Conservation (phyloP, 2,888 invertebrate species). For the Lypha dubia region DNA sequence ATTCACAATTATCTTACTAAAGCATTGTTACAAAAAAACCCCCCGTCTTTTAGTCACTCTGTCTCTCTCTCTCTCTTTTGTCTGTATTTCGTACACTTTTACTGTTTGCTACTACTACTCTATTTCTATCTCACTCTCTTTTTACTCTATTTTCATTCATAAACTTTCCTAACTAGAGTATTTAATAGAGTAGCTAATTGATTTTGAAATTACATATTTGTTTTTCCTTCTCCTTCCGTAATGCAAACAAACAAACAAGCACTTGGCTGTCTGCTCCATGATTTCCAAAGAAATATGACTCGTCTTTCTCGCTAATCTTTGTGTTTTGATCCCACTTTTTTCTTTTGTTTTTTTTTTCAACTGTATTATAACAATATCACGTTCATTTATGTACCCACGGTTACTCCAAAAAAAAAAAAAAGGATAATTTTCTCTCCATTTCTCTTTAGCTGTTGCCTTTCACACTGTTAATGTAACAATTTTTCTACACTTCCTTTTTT, state of each 20-base stretch:
- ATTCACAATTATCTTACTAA: constrained; percentile 45
- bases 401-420: no score
- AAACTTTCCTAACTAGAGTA: not conserved
- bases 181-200: constrained; percentile 11
- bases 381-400: constrained; percentile 33
- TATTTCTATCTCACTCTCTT: not conserved
- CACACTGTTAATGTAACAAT: not conserved
- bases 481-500: constrained; percentile 33
- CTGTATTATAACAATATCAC: constrained; percentile 20
- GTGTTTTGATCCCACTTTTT: not conserved
- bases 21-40: constrained; percentile 20
- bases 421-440: constrained; percentile 2
- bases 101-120: not conserved
- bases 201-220: constrained; percentile 6
- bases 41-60: no score
- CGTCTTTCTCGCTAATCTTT: constrained; percentile 1
- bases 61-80: not conserved
- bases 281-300: not conserved
- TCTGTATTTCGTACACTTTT: constrained; percentile 14
- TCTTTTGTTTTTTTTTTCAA: no score
- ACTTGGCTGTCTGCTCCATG: constrained; percentile 2
- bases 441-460: constrained; percentile 40
- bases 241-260: not conserved
- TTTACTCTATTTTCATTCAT: not conserved
- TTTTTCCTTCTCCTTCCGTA: constrained; percentile 24